Evolutionary conservation across 2,797 vertebrate species (phyloP).

Genomic region (Prunella strophiata): DNA sequence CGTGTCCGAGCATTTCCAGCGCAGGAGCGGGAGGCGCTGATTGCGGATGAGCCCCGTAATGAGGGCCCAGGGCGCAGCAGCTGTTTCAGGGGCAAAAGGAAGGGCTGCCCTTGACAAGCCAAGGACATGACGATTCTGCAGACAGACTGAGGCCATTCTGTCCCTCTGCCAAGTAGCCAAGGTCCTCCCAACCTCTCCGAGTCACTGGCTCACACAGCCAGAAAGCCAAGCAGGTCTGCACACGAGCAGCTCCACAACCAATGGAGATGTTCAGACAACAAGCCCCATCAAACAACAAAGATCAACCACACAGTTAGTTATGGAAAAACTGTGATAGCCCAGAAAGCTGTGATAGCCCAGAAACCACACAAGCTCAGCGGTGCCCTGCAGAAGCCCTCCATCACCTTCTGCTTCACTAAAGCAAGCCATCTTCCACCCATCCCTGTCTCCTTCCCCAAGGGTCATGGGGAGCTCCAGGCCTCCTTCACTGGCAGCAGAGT

Average conservation of each 20-base stretch:
- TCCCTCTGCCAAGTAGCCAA: constrained; percentile 61
- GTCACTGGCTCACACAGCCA: not conserved
- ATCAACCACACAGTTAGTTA: not conserved
- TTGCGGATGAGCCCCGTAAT: not conserved
- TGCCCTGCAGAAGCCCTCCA: not conserved
- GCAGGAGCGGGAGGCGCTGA: not conserved
- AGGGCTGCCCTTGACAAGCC: constrained; percentile 59
- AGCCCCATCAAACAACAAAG: not conserved
- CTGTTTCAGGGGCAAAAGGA: constrained; percentile 65
- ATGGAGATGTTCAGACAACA: accelerated
- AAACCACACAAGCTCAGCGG: not conserved
- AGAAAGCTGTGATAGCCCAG: not conserved
- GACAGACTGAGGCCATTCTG: constrained; percentile 48
- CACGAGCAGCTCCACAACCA: not conserved
- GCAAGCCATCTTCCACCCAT: not conserved
- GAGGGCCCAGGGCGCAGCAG: constrained; percentile 48
- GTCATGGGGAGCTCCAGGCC: not conserved
- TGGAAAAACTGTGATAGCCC: not conserved
- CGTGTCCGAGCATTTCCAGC: not conserved
- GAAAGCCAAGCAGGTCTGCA: not conserved
- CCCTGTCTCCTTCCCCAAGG: not conserved
- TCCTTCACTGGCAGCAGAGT: not conserved
- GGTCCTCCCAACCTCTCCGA: not conserved
- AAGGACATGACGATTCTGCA: constrained; percentile 26
- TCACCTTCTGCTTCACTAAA: not conserved